phyloP scores from a whole-genome alignment of 1,140 invertebrate species.

The Euwallacea fornicatus region DNA sequence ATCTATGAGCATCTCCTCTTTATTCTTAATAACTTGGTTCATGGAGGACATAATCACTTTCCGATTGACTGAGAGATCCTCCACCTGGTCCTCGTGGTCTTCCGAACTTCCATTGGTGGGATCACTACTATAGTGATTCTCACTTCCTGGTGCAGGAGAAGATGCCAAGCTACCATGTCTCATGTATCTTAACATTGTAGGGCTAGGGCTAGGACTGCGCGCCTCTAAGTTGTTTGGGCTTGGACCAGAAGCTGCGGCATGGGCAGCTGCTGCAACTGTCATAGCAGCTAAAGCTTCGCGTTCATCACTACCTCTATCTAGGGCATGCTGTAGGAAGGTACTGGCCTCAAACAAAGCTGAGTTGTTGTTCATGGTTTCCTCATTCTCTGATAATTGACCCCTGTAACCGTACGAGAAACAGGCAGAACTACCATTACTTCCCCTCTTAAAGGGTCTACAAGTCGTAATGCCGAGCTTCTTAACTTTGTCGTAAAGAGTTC shows the following conservation, averaged over 20 bases:
- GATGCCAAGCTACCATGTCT: slow-evolving; percentile 48
- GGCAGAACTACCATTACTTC: slow-evolving; percentile 55
- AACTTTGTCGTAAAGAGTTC: slow-evolving; percentile 90
- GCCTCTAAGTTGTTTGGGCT: slow-evolving; percentile 54
- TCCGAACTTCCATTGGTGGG: slow-evolving; percentile 50
- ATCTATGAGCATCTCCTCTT: slow-evolving; percentile 52
- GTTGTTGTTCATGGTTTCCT: slow-evolving; percentile 55
- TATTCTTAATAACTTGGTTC: slow-evolving; percentile 55
- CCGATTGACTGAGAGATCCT: slow-evolving; percentile 64
- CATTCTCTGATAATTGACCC: slow-evolving; percentile 50
- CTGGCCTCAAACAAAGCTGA: slow-evolving; percentile 62
- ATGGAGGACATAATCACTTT: slow-evolving; percentile 58
- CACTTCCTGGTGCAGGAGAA: slow-evolving; percentile 48
- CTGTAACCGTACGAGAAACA: slow-evolving; percentile 58
- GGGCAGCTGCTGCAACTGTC: slow-evolving; percentile 65
- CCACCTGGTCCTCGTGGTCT: slow-evolving; percentile 61
- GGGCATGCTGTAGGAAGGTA: slow-evolving; percentile 65
- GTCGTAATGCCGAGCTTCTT: slow-evolving; percentile 87
- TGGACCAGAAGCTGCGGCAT: slow-evolving; percentile 61
- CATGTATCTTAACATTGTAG: slow-evolving; percentile 50
- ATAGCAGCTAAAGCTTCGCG: slow-evolving; percentile 66
- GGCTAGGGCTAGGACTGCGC: slow-evolving; percentile 45
- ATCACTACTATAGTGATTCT: slow-evolving; percentile 44
- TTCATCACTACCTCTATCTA: slow-evolving; percentile 62
- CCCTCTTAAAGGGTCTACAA: slow-evolving; percentile 70